Percentiles rank a stretch among this genome's conserved stretches.
Conservation (phyloP, 2,797 vertebrate species). For the Silurus aristotelis region DNA sequence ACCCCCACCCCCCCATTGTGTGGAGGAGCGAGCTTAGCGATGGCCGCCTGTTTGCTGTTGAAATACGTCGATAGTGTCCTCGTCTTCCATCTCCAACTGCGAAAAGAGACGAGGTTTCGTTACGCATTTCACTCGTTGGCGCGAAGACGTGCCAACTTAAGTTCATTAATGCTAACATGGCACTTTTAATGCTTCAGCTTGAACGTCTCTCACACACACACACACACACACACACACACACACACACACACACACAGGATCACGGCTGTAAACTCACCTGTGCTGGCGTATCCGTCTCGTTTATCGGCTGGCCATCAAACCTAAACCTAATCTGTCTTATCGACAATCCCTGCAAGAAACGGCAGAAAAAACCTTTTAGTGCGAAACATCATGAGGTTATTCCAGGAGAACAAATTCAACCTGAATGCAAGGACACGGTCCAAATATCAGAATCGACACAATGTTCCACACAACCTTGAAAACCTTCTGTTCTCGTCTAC, state of each 20-base stretch:
- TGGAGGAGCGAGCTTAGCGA: slow-evolving; percentile 68
- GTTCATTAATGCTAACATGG: too few species aligned
- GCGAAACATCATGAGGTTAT: neutral
- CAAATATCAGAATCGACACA: too few species aligned
- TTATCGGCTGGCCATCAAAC: slow-evolving; percentile 94
- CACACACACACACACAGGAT: too few species aligned
- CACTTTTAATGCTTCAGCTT: too few species aligned
- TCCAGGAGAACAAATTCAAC: neutral
- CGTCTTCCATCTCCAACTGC: slow-evolving; percentile 96
- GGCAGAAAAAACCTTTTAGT: neutral
- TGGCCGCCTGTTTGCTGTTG: slow-evolving; percentile 93
- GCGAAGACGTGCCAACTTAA: too few species aligned
- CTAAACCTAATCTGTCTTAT: slow-evolving; percentile 94
- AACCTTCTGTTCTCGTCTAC: too few species aligned
- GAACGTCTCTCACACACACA: neutral
- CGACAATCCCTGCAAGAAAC: slow-evolving; percentile 82
- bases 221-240: too few species aligned
- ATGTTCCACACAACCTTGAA: too few species aligned
- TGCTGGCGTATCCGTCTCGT: slow-evolving; percentile 91
- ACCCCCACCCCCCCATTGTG: slow-evolving; percentile 53
- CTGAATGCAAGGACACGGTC: too few species aligned
- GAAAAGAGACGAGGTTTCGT: neutral
- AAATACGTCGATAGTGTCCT: slow-evolving; percentile 95
- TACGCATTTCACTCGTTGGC: too few species aligned
- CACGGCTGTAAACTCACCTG: slow-evolving; percentile 75